These are phyloP conservation scores for Prionailurus viverrinus DNA, from an alignment of 2,113 vertebrate genomes.

Conservation along the genomic window DNA sequence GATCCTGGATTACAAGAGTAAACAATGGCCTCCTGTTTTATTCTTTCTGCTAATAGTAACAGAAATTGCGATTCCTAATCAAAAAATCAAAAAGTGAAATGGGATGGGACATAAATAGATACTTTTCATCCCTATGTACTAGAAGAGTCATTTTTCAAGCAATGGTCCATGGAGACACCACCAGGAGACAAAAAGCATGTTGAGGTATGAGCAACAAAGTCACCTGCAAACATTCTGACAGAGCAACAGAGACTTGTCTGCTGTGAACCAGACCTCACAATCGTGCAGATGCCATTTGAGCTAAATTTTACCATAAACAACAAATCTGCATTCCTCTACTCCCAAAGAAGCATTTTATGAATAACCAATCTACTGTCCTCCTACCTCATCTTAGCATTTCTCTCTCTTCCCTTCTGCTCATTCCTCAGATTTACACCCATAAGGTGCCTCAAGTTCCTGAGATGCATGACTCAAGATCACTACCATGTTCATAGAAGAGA, in stretches of 20 bases:
- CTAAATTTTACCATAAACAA: slow-evolving; percentile 12
- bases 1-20: neutral
- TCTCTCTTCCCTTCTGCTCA: neutral
- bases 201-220: neutral
- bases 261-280: neutral
- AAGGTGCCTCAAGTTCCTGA: neutral
- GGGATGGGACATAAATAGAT: neutral
- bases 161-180: neutral
- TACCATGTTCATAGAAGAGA: neutral
- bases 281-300: neutral
- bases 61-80: neutral
- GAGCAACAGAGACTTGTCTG: neutral
- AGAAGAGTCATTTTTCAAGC: slow-evolving; percentile 28
- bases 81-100: neutral
- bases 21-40: neutral
- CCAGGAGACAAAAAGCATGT: neutral
- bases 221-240: neutral
- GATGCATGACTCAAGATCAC: neutral
- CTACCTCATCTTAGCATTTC: neutral
- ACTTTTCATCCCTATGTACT: neutral
- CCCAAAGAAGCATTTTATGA: neutral
- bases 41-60: neutral
- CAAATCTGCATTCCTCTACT: neutral
- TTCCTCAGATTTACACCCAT: neutral
- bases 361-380: neutral